Conservation (phyloP, 2,113 vertebrate species). For the Callipepla squamata region DNA sequence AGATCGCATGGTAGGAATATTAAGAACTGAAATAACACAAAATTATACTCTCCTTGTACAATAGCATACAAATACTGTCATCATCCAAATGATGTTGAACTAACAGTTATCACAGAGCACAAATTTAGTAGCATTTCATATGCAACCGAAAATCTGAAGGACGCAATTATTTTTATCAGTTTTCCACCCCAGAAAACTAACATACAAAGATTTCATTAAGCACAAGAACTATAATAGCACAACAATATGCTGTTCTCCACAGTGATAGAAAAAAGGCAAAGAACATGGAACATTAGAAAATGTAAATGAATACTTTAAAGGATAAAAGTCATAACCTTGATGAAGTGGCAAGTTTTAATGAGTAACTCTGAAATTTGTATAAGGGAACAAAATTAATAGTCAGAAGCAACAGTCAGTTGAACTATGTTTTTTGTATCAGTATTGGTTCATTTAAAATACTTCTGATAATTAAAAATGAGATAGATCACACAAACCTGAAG, state of each 20-base stretch:
- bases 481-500: constrained; percentile 87
- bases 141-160: neutral
- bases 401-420: neutral
- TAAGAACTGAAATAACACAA: neutral
- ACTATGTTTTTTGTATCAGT: neutral
- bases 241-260: neutral
- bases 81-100: neutral
- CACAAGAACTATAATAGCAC: neutral
- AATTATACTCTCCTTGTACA: neutral
- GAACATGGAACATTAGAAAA: neutral
- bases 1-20: neutral
- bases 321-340: neutral
- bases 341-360: neutral
- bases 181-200: neutral
- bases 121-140: neutral
- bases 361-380: neutral
- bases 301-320: neutral
- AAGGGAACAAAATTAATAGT: neutral
- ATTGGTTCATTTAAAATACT: neutral
- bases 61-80: neutral
- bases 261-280: neutral
- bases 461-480: neutral
- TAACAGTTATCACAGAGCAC: neutral
- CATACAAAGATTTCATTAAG: neutral
- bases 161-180: neutral